Percentiles rank a stretch among this genome's conserved stretches.
Evolutionary conservation across 2,888 invertebrate species (phyloP).

Genomic region (Anaspis maculata): DNA sequence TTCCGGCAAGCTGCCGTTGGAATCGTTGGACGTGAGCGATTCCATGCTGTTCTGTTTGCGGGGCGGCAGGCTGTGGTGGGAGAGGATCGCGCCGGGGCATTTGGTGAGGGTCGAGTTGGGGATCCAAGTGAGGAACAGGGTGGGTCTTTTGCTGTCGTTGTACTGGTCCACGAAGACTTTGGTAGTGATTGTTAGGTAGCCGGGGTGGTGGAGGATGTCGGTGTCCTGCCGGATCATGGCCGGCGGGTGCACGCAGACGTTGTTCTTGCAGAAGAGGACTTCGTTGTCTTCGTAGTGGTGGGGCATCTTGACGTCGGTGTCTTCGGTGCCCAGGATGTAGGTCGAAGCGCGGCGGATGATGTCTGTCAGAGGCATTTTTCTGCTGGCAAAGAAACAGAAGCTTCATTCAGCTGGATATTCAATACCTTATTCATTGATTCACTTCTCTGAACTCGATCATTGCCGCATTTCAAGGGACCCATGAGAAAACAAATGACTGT

Average conservation of each 20-base stretch:
- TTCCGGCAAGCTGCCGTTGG: slow-evolving; percentile 22
- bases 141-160: slow-evolving; percentile 67
- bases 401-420: too few relatives aligned
- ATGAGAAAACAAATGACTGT: too few relatives aligned
- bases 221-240: slow-evolving; percentile 72
- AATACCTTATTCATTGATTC: too few relatives aligned
- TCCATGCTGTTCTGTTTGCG: slow-evolving; percentile 35
- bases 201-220: slow-evolving; percentile 84
- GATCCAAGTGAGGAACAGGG: slow-evolving; percentile 88
- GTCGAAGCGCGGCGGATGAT: slow-evolving; percentile 71
- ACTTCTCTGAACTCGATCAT: too few relatives aligned
- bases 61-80: slow-evolving; percentile 23
- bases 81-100: slow-evolving; percentile 58
- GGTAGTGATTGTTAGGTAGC: slow-evolving; percentile 81
- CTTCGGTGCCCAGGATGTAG: slow-evolving; percentile 64
- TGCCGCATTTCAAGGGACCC: too few relatives aligned
- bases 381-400: too few relatives aligned
- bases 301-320: slow-evolving; percentile 47
- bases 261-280: slow-evolving; percentile 87
- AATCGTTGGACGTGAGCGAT: slow-evolving; percentile 37
- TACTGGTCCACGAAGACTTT: slow-evolving; percentile 72
- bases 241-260: slow-evolving; percentile 94
- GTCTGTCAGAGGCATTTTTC: slow-evolving; percentile 65
- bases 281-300: slow-evolving; percentile 74
- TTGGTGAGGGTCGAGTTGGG: slow-evolving; percentile 84